These are phyloP conservation scores for Martes martes DNA, from an alignment of 2,113 vertebrate genomes.

Conservation along the genomic window DNA sequence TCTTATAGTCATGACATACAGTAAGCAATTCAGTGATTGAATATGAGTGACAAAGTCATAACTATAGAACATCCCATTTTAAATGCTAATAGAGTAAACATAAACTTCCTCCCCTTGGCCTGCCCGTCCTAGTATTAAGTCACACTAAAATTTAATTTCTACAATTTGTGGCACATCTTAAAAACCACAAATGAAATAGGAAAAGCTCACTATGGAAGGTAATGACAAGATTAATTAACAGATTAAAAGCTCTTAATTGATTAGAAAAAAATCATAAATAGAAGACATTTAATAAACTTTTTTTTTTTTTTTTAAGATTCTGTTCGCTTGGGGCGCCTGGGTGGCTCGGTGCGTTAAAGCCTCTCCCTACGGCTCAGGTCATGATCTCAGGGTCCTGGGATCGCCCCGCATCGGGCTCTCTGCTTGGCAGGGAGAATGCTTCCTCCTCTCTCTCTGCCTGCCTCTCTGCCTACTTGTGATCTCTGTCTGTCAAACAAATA, in stretches of 20 bases:
- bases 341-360: too few relatives aligned
- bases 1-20: neutral
- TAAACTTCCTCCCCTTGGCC: neutral
- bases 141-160: neutral
- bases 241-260: neutral
- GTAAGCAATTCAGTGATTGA: neutral
- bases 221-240: constrained; percentile 8
- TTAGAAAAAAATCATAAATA: neutral
- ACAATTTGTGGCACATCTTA: neutral
- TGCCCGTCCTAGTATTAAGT: neutral
- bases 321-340: neutral
- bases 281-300: neutral
- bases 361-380: too few relatives aligned
- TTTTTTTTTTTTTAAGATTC: neutral
- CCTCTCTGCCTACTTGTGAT: too few relatives aligned
- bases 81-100: neutral
- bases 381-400: too few relatives aligned
- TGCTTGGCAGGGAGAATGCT: too few relatives aligned
- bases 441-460: too few relatives aligned
- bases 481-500: too few relatives aligned
- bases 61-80: neutral
- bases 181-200: constrained; percentile 63
- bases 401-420: too few relatives aligned
- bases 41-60: accelerated
- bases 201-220: constrained; percentile 45